Base-by-base conservation (phyloP, 2,888 invertebrate species). In the Embidobia sp. region DNA sequence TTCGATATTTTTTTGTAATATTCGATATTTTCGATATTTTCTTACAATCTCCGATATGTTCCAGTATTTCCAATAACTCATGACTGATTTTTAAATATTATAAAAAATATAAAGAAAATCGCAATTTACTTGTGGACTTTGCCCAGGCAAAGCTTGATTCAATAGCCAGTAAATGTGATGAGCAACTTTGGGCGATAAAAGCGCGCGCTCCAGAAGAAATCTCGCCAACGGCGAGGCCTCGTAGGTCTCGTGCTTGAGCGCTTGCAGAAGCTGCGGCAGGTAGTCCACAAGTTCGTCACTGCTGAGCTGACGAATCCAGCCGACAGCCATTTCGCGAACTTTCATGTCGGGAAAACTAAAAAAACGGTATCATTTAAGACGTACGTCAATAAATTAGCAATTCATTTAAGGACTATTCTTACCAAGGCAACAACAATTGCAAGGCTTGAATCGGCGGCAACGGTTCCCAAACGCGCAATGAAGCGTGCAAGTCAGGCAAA, bases 81-180 rank as follows among this genome's bases (percentile, higher is more conserved):
- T n/a, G n/a, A n/a, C n/a, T n/a, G n/a, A n/a, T n/a, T n/a, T n/a
- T n/a, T n/a, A n/a, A n/a, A n/a, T n/a, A 11, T 16, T 13, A 33
- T 3, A 33, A 19, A 6, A 27, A 33, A 31, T 15, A 26, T 16
- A 42, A 16, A 18, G 1, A 31, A 31, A 31, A 31, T n/a, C n/a
- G 8, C 7, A 31, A 22, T 11, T 33, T 90, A 95, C 96, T 91
- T 96, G 96, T 16, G 96, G 95, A 81, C 94, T 93, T 85, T 93
- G 92, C 29, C 95, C 95, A 0, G 96, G 96, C 79, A 97, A 90
- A 33, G 94, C 94, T 85, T 97, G 96, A 33, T 95, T 95, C 61
- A 97, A 90, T 76, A 97, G 91, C 99, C 99, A 99, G 90, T 98
- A 99, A 82, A 99, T 91, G 84, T 95, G 94, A 90, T 99, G 99